Base-by-base conservation (phyloP, 2,888 invertebrate species). In the Philopedon plagiatum region DNA sequence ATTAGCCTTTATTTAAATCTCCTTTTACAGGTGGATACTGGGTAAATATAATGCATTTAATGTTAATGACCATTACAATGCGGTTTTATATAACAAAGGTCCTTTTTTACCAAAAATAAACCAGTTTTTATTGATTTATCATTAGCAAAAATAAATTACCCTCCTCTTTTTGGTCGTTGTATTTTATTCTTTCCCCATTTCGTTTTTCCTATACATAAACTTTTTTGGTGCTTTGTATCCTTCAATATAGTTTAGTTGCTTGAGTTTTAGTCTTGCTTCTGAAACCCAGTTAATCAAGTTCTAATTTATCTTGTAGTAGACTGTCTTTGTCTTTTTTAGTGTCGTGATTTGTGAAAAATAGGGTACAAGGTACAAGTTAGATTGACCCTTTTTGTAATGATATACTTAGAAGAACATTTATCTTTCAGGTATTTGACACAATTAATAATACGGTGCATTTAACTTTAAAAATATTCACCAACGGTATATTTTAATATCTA, bases 221-320 rank as follows among this genome's bases (percentile, higher is more conserved):
- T 39, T 39, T 39, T 39, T 39, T 7, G 7, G n/a, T 39, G 5
- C 39, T 5, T n/a, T 15, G 3, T 13, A 39, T 39, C 11, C 39
- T 39, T 39, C 13, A 39, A 39, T 39, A 15, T 39, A 46, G 21
- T 46, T 19, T 46, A 46, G 46, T 21, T 46, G 21, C 5, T 21
- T 46, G 9, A 4, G n/a, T 23, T n/a, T 5, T n/a, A 15, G 46
- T 4, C 21, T 46, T 46, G 46, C 23, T 46, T 46, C 46, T 46
- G 46, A 46, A 46, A 46, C 46, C 46, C 4, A 46, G 19, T 46
- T 46, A 46, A 46, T 46, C 19, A 46, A 46, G 23, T 39, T 39
- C 13, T 46, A 46, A 46, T 46, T 46, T 21, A 46, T 46, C 46
- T 46, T 26, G n/a, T n/a, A n/a, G n/a, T 46, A 46, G n/a, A 46